Conservation (phyloP, 2,888 invertebrate genomes). For the Dione juno region DNA sequence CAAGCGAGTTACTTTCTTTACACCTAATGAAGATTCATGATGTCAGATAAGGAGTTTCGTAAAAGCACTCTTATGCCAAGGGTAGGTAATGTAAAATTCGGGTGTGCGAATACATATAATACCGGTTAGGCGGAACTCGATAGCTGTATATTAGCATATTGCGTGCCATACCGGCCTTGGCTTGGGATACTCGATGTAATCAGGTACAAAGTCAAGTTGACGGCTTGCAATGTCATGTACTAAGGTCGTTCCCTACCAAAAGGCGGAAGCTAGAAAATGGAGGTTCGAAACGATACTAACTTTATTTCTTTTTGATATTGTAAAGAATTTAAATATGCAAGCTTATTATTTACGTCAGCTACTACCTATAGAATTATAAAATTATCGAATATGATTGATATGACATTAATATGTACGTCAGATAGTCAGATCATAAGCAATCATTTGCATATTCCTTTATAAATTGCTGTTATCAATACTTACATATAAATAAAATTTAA, state of each 20-base stretch:
- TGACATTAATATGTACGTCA: neutral
- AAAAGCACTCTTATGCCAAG: slow-evolving; percentile 36
- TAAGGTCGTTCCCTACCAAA: slow-evolving; percentile 25
- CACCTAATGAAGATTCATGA: slow-evolving; percentile 24
- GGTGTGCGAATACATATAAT: slow-evolving; percentile 5
- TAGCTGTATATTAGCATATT: slow-evolving; percentile 69
- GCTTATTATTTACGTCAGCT: neutral
- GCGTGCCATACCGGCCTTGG: slow-evolving; percentile 66
- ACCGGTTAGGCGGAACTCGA: slow-evolving; percentile 54
- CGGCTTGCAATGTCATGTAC: slow-evolving; percentile 40
- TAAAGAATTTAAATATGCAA: neutral
- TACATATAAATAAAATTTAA: too few relatives aligned
- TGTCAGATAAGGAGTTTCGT: neutral
- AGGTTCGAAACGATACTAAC: neutral
- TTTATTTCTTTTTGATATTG: neutral
- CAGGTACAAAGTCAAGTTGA: slow-evolving; percentile 55
- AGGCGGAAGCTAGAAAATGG: slow-evolving; percentile 19
- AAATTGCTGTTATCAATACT: too few relatives aligned
- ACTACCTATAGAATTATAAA: too few relatives aligned
- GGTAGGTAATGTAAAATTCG: slow-evolving; percentile 16
- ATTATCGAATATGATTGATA: neutral
- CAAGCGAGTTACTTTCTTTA: slow-evolving; percentile 50
- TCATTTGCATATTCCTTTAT: too few relatives aligned
- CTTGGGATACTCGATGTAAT: slow-evolving; percentile 27
- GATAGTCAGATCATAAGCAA: too few relatives aligned